Percentiles rank a stretch among this genome's conserved stretches.
These are phyloP conservation scores for Tanytarsus gracilentus DNA, from an alignment of 2,888 invertebrate species.

Conservation along the genomic window DNA sequence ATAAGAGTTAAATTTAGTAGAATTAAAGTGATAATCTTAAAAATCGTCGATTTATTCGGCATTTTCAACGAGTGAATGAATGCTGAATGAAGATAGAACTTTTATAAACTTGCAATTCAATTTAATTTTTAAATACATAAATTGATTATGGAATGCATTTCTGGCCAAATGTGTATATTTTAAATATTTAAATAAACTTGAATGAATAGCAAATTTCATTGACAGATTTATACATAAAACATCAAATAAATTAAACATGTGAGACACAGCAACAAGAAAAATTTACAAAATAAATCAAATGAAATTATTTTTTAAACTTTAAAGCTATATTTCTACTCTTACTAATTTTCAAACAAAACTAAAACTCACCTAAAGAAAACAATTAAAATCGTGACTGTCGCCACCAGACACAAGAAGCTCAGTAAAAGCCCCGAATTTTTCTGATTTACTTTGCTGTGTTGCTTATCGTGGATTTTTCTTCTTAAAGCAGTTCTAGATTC, in stretches of 20 bases:
- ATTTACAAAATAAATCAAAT: too few species aligned
- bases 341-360: not conserved
- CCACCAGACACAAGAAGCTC: slow-evolving; percentile 41
- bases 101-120: too few species aligned
- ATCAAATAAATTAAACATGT: not conserved
- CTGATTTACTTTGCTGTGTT: slow-evolving; percentile 35
- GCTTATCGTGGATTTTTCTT: slow-evolving; percentile 8
- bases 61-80: too few species aligned
- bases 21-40: not conserved
- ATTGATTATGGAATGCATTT: too few species aligned
- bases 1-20: not conserved
- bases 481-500: not conserved
- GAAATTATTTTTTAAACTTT: too few species aligned
- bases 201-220: too few species aligned
- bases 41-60: not conserved
- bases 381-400: slow-evolving; percentile 38
- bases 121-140: too few species aligned
- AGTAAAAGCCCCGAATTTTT: slow-evolving; percentile 37
- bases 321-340: too few species aligned
- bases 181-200: too few species aligned
- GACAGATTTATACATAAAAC: not conserved
- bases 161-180: too few species aligned
- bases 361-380: slow-evolving; percentile 37
- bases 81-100: too few species aligned
- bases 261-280: too few species aligned